A percentile compares a stretch with the other conserved stretches of the same genome.
These are phyloP conservation scores for Irena cyanogastra DNA, from an alignment of 2,113 vertebrate species.

Conservation along the genomic window DNA sequence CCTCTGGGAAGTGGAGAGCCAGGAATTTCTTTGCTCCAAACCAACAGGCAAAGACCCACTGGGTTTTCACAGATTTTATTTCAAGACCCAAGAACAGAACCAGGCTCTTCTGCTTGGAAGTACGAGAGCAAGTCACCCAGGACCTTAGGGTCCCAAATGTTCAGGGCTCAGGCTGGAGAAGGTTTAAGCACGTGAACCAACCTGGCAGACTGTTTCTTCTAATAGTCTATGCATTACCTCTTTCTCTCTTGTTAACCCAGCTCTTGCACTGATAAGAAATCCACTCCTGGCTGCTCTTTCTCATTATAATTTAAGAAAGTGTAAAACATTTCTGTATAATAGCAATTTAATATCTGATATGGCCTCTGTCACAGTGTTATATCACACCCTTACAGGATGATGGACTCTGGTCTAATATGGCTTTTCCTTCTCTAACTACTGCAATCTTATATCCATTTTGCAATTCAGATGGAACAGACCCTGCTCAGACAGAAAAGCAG, in stretches of 20 bases:
- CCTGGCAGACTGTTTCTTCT: not conserved
- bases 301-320: slow-evolving; percentile 27
- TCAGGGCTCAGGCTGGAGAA: not conserved
- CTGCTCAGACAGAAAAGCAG: slow-evolving; percentile 5
- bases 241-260: not conserved
- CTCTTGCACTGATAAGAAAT: not conserved
- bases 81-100: not conserved
- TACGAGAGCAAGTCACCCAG: rapidly evolving
- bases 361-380: not conserved
- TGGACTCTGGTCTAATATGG: not conserved
- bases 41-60: not conserved
- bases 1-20: not conserved
- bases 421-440: slow-evolving; percentile 8
- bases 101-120: not conserved
- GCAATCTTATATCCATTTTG: not conserved
- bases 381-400: not conserved
- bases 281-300: not conserved
- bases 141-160: not conserved
- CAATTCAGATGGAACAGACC: not conserved
- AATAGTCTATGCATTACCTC: not conserved
- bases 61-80: not conserved
- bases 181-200: not conserved
- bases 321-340: slow-evolving; percentile 5
- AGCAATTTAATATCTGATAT: slow-evolving; percentile 28
- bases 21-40: not conserved